These are phyloP conservation scores for Microcebus jonahi DNA, from an alignment of 2,113 vertebrate species.

Conservation along the genomic window DNA sequence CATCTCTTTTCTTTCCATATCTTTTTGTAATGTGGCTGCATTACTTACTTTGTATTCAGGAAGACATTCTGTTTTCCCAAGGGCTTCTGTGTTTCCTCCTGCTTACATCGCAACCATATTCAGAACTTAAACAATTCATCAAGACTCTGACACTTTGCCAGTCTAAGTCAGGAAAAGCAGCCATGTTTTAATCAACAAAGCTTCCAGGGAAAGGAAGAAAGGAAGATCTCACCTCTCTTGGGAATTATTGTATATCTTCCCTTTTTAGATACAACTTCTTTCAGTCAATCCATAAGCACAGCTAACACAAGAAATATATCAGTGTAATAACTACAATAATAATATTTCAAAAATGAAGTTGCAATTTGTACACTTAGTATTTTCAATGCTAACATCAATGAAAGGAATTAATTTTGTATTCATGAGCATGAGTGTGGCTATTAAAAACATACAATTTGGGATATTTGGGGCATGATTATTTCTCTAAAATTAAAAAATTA, in stretches of 20 bases:
- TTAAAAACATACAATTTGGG: not conserved
- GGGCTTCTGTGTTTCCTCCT: not conserved
- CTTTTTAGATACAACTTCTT: not conserved
- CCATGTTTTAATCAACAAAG: constrained; percentile 25
- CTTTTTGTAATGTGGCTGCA: not conserved
- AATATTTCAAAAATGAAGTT: not conserved
- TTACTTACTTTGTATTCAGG: constrained; percentile 33
- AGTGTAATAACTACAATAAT: not conserved
- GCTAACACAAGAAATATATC: not conserved
- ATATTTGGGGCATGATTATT: not conserved
- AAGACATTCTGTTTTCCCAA: not conserved
- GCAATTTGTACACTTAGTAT: not conserved
- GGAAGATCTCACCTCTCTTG: not conserved
- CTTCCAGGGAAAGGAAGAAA: not conserved
- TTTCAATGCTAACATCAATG: not conserved
- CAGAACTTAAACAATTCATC: constrained; percentile 25
- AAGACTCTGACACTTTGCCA: not conserved
- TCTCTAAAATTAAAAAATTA: constrained; percentile 50
- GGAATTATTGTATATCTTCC: not conserved
- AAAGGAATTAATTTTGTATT: constrained; percentile 18
- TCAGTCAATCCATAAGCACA: not conserved
- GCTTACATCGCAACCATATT: not conserved
- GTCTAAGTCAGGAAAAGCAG: not conserved
- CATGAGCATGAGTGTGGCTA: not conserved
- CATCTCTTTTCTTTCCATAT: not conserved